phyloP scores from a whole-genome alignment of 2,888 invertebrate species.

The Zygothrica quintamaculata region DNA sequence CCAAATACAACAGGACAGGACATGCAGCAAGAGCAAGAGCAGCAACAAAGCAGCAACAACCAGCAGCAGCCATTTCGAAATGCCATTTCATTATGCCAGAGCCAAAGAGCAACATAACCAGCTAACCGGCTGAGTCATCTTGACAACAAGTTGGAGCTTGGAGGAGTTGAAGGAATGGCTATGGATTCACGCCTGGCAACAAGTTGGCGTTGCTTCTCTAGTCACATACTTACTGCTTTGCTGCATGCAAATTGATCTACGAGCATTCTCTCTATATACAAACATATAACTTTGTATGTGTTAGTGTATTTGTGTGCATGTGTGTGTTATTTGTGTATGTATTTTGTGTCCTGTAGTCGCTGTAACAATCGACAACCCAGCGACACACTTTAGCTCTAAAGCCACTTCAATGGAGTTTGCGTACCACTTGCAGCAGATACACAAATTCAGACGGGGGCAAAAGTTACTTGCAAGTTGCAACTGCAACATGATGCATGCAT shows the following conservation, averaged over 20 bases:
- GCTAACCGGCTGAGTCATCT: constrained; percentile 66
- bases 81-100: constrained; percentile 75
- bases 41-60: no score
- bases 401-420: constrained; percentile 1
- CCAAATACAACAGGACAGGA: constrained; percentile 52
- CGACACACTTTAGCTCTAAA: constrained; percentile 45
- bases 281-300: no score
- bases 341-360: not conserved
- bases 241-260: constrained; percentile 67
- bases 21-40: constrained; percentile 27
- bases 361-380: constrained; percentile 26
- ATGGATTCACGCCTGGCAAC: constrained; percentile 60
- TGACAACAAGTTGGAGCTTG: constrained; percentile 36
- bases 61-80: constrained; percentile 73
- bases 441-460: not conserved
- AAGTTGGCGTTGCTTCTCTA: constrained; percentile 56
- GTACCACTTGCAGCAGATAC: constrained; percentile 2
- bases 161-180: constrained; percentile 1
- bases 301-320: constrained; percentile 6
- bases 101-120: constrained; percentile 31
- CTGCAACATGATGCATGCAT: no score
- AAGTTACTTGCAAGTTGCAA: not conserved
- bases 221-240: constrained; percentile 37
- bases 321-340: constrained; percentile 12
- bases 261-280: no score